Evolutionary conservation across 2,888 invertebrate genomes (phyloP), one percentile per base, ranked within the genome.

Genomic region (Exephanes ischioxanthus): DNA sequence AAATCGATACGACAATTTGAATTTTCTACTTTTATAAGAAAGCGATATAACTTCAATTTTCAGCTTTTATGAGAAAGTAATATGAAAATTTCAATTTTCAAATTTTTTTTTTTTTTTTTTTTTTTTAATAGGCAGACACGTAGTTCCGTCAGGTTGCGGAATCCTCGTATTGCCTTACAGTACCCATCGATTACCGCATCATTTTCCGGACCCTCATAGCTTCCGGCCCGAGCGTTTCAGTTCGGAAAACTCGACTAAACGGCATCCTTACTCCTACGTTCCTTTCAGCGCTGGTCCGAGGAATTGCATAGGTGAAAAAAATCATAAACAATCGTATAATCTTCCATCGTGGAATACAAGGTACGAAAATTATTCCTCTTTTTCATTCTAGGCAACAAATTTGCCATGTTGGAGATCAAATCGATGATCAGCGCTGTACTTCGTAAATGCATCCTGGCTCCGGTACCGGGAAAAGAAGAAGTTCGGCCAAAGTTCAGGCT

Each of bases 341-440:
- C 41, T 41, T 41, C 2, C 11, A 30, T 37, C 48, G 6, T n/a
- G 53, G 53, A 3, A 53, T n/a, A 5, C 6, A 53, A 53, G 16
- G 7, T n/a, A n/a, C 26, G 30, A 41, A 7, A 7, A 37, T 37
- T 6, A 37, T 7, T 37, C 30, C 33, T 63, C 45, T 14, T 48
- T n/a, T 26, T 45, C 5, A 9, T 73, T 9, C 22, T 94, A 94
- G 96, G 97, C n/a, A 95, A 96, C 92, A 95, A 95, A 87, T 97
- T 96, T 90, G 96, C 96, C 0, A 95, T 96, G 93, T 91, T 96
- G 58, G 97, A 97, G 91, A 95, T 96, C n/a, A 95, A 95, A 91
- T 95, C 95, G 81, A 90, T 96, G 0, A 90, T 97, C 26, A 95
- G 95, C 19, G 94, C 94, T 26, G 93, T 96, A 14, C 90, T 96